Percentiles rank a stretch among this genome's conserved stretches.
phyloP scores from a whole-genome alignment of 1,140 invertebrate species.

The Agrypnia vestita region DNA sequence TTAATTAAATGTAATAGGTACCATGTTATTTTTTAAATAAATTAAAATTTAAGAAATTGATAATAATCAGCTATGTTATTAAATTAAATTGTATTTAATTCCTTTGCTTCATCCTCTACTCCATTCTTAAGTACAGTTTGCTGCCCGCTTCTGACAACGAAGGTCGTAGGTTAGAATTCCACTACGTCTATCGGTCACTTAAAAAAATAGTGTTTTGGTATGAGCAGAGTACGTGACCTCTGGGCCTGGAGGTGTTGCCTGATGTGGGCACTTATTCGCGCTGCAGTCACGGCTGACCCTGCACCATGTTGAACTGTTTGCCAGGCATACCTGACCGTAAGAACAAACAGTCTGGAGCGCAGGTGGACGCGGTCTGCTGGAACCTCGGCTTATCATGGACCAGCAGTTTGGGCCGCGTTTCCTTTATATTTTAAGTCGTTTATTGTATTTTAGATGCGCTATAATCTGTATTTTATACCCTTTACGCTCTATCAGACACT shows the following conservation, averaged over 20 bases:
- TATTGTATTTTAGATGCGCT: neutral
- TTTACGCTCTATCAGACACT: constrained; percentile 1
- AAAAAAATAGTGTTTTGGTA: neutral
- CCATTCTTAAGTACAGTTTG: no score
- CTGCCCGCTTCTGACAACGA: no score
- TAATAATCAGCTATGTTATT: no score
- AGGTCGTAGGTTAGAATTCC: neutral
- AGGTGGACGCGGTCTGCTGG: constrained; percentile 4
- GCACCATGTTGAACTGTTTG: constrained; percentile 25
- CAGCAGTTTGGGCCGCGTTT: neutral
- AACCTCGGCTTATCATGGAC: neutral
- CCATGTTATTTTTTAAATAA: no score
- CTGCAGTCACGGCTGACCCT: constrained; percentile 21
- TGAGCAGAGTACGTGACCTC: neutral
- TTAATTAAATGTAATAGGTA: no score
- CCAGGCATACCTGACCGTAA: constrained; percentile 6
- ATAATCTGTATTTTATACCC: neutral
- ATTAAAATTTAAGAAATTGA: no score
- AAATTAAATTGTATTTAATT: no score
- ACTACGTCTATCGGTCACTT: neutral
- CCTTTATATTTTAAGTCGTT: neutral
- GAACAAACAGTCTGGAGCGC: constrained; percentile 10
- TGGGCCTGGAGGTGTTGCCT: neutral
- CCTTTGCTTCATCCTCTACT: no score
- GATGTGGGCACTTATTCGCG: neutral